Base-by-base conservation (phyloP, 2,797 vertebrate species). In the Aulostomus chinensis region DNA sequence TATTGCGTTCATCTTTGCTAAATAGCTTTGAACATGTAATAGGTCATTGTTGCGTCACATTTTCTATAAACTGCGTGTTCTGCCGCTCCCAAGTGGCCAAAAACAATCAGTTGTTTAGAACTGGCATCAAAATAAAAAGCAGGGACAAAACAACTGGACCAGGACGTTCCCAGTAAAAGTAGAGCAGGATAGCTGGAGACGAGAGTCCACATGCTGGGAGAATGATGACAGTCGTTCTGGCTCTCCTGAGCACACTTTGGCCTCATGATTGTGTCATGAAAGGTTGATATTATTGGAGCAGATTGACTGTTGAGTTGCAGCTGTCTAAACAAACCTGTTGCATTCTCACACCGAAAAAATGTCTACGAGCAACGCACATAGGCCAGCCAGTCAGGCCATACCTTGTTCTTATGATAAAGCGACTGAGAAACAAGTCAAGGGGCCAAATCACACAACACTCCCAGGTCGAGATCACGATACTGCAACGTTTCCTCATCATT, bases 221-320 rank as follows among this genome's bases (percentile, higher is more conserved):
- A 62, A 51, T 32, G 43, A 72, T 42, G 55, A 48, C 45, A 32
- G 11, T 21, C 7, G 68, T 42, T 37, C 51, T 25, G 36, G 21
- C 68, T 74, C 33, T 37, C 17, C 25, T 26, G 9, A 20, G 13
- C 10, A 24, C 14, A 59, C 20, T 60, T 32, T 59, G 49, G 52
- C 36, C 7, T 8, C 0, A 42, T 7, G 31, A 30, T 49, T 9
- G 15, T 35, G 48, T 65, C 58, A 48, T 14, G 5, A 43, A 63
- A 58, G 39, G 39, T 50, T 50, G 40, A 64, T 79, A 26, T 64
- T 58, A 32, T 31, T 79, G 66, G 51, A 72, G 56, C 32, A 61
- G 68, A 55, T 50, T 40, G 18, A 24, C 29, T 43, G 11, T 49
- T 56, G 25, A 48, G 2, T 56, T 30, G 29, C 74, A 86, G 70